Conservation (phyloP, 1,140 invertebrate species). For the Pectinophora gossypiella region DNA sequence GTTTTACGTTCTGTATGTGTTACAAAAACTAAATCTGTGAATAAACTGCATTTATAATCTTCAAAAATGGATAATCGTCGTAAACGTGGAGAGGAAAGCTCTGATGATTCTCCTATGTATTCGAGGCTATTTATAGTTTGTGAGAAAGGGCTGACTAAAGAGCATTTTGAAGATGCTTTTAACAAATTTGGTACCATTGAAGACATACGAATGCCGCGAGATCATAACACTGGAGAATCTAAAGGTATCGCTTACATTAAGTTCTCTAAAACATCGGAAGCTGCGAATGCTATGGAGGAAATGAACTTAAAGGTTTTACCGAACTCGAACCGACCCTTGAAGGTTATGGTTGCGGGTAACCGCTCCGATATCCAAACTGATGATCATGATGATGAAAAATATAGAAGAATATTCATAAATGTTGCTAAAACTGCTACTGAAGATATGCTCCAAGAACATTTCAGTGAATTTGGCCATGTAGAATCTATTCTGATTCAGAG, state of each 20-base stretch:
- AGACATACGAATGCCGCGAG: constrained; percentile 92
- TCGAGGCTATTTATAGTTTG: constrained; percentile 88
- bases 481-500: constrained; percentile 90
- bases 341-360: constrained; percentile 89
- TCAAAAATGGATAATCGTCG: constrained; percentile 26
- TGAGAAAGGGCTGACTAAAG: constrained; percentile 86
- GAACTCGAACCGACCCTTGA: constrained; percentile 84
- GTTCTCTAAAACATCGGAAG: constrained; percentile 90
- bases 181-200: constrained; percentile 90
- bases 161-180: constrained; percentile 87
- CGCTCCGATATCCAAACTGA: constrained; percentile 85
- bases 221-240: constrained; percentile 87
- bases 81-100: constrained; percentile 29
- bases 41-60: too few relatives aligned
- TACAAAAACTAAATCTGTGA: too few relatives aligned
- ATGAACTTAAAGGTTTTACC: constrained; percentile 90
- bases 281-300: constrained; percentile 86
- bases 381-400: constrained; percentile 82
- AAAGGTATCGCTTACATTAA: constrained; percentile 91
- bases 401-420: constrained; percentile 90
- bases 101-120: constrained; percentile 44
- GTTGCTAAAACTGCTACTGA: constrained; percentile 88
- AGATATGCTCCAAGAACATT: constrained; percentile 86
- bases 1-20: too few relatives aligned
- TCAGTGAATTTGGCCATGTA: constrained; percentile 87